These are phyloP conservation scores for Penaeus vannamei DNA, from an alignment of 1,140 invertebrate genomes.

Conservation along the genomic window DNA sequence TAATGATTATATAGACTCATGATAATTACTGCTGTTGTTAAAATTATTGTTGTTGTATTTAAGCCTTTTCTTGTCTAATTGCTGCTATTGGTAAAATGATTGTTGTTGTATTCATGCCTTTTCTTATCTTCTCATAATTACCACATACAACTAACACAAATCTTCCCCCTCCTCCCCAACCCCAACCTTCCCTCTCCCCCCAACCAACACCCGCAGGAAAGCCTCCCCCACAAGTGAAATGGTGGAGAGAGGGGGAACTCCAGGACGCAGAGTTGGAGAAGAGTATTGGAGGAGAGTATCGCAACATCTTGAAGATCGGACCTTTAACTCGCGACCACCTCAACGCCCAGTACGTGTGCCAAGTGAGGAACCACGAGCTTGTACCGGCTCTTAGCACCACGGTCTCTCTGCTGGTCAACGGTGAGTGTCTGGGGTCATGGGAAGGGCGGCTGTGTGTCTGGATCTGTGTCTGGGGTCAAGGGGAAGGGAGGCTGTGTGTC, in stretches of 20 bases:
- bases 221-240: conserved; percentile 34
- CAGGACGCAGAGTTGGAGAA: conserved; percentile 20
- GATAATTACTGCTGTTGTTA: too few species aligned
- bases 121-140: too few species aligned
- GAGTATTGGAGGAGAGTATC: conserved; percentile 46
- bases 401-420: conserved; percentile 34
- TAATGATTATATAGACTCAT: too few species aligned
- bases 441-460: too few species aligned
- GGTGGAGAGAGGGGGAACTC: background rate
- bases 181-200: background rate
- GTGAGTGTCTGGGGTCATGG: conserved; percentile 48
- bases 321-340: conserved; percentile 68
- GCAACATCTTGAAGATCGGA: conserved; percentile 68
- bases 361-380: conserved; percentile 70
- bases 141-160: too few species aligned
- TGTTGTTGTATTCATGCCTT: too few species aligned
- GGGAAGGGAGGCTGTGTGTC: too few species aligned
- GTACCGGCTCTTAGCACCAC: conserved; percentile 65
- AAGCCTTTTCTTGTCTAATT: too few species aligned
- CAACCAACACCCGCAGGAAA: background rate
- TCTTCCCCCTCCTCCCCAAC: background rate
- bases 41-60: too few species aligned
- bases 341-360: conserved; percentile 69
- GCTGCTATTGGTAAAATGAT: too few species aligned
- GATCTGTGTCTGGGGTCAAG: too few species aligned